These are phyloP conservation scores for Quadroppia sp. DNA, from an alignment of 2,888 invertebrate species.

Conservation along the genomic window DNA sequence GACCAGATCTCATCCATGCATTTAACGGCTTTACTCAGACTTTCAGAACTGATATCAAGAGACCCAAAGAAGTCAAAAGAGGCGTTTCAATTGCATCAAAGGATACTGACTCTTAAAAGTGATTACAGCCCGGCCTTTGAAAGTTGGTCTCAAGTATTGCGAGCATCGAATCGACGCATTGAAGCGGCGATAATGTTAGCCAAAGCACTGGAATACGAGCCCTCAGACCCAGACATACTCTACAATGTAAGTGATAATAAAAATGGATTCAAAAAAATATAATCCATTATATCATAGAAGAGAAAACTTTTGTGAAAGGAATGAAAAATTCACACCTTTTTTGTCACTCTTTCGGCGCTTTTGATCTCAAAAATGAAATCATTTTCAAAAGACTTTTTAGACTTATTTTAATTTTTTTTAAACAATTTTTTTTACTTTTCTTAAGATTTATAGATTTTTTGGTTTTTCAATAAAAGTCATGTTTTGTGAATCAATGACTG, in stretches of 20 bases:
- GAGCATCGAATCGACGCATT: constrained; percentile 10
- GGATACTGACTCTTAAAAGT: constrained; percentile 4
- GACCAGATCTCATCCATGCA: constrained; percentile 39
- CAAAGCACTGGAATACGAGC: constrained; percentile 30
- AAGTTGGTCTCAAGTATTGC: constrained; percentile 13
- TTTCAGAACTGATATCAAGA: constrained; percentile 29
- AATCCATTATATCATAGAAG: constrained; percentile 3
- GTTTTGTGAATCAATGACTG: not conserved
- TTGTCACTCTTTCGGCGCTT: not conserved
- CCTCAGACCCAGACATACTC: constrained; percentile 41
- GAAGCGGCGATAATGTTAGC: constrained; percentile 30
- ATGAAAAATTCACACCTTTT: constrained; percentile 11
- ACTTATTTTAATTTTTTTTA: not conserved
- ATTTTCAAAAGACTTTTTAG: not conserved
- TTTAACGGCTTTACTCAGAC: constrained; percentile 34
- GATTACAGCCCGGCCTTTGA: constrained; percentile 29
- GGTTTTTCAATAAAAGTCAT: not conserved
- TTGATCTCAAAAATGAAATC: constrained; percentile 6
- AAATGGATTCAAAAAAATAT: not conserved
- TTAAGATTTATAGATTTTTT: no score
- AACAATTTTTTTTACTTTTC: not conserved
- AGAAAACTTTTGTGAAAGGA: not conserved
- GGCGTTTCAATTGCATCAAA: constrained; percentile 27
- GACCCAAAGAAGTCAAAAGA: constrained; percentile 30
- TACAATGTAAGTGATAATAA: constrained; percentile 43